Conservation (phyloP, 1,140 invertebrate species). For the Ephestia elutella region DNA sequence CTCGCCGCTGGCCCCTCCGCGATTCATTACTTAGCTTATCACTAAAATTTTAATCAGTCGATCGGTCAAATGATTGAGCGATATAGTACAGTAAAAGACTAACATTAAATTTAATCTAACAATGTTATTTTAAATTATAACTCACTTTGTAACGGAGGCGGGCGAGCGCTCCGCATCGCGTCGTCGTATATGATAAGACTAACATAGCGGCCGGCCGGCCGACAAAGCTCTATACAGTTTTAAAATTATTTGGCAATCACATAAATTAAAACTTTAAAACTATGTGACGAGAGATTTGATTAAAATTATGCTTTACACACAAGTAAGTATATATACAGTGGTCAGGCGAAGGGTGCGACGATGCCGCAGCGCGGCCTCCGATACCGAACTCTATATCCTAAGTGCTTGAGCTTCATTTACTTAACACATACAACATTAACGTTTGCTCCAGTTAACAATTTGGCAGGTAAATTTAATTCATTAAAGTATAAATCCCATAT, state of each 20-base stretch:
- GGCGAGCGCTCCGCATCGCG: conserved; percentile 36
- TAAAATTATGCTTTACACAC: conserved; percentile 72
- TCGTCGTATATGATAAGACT: conserved; percentile 26
- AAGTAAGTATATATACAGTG: conserved; percentile 64
- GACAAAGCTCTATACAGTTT: conserved; percentile 58
- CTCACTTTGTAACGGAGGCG: conserved; percentile 54
- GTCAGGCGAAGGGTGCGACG: conserved; percentile 18
- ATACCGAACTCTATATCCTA: conserved; percentile 51
- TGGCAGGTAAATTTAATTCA: conserved; percentile 68
- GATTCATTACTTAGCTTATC: conserved; percentile 69
- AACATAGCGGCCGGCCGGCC: conserved; percentile 29
- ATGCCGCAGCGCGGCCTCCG: conserved; percentile 15
- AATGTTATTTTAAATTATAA: conserved; percentile 73
- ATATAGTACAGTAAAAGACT: conserved; percentile 74
- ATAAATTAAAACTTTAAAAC: conserved; percentile 72
- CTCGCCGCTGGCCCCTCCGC: conserved; percentile 26
- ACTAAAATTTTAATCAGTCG: conserved; percentile 75
- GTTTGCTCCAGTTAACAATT: conserved; percentile 66
- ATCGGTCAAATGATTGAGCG: conserved; percentile 73
- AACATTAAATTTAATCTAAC: conserved; percentile 75
- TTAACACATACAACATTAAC: conserved; percentile 58
- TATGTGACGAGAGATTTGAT: conserved; percentile 68
- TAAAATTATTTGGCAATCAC: conserved; percentile 71
- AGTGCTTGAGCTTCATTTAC: conserved; percentile 64
- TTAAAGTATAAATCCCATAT: conserved; percentile 62